phyloP scores from a whole-genome alignment of 2,797 vertebrate species.

The Oreochromis grahami region DNA sequence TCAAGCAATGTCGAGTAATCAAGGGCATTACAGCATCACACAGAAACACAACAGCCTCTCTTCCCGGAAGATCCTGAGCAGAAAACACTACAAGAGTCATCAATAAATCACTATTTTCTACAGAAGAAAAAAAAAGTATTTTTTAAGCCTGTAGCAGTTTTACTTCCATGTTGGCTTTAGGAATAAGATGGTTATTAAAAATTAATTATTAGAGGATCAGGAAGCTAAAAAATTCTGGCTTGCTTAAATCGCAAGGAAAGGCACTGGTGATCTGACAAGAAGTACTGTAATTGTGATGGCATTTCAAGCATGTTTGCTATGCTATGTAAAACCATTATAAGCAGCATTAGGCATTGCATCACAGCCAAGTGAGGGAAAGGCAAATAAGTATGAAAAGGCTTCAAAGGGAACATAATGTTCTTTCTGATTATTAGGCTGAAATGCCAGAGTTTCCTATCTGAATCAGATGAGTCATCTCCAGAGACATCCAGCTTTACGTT shows the following conservation, averaged over 20 bases:
- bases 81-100: slow-evolving; percentile 34
- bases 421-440: slow-evolving; percentile 63
- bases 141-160: slow-evolving; percentile 22
- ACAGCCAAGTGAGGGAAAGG: slow-evolving; percentile 44
- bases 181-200: slow-evolving; percentile 27
- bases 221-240: slow-evolving; percentile 1
- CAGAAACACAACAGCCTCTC: slow-evolving; percentile 22
- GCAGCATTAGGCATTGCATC: slow-evolving; percentile 55
- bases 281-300: slow-evolving; percentile 14
- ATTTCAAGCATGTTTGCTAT: slow-evolving; percentile 47
- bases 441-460: slow-evolving; percentile 62
- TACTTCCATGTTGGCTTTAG: slow-evolving; percentile 14
- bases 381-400: slow-evolving; percentile 51
- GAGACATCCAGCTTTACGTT: slow-evolving; percentile 46
- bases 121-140: slow-evolving; percentile 7
- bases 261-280: slow-evolving; percentile 10
- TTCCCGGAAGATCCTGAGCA: slow-evolving; percentile 42
- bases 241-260: not conserved
- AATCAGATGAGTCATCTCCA: slow-evolving; percentile 58
- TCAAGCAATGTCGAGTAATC: slow-evolving; percentile 65
- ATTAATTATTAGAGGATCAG: slow-evolving; percentile 1
- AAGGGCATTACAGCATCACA: slow-evolving; percentile 61
- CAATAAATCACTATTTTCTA: slow-evolving; percentile 44
- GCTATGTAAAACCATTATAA: slow-evolving; percentile 43
- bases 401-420: slow-evolving; percentile 71